These are phyloP conservation scores for Thaumatotibia leucotreta DNA, from an alignment of 1,140 invertebrate species.

Conservation along the genomic window DNA sequence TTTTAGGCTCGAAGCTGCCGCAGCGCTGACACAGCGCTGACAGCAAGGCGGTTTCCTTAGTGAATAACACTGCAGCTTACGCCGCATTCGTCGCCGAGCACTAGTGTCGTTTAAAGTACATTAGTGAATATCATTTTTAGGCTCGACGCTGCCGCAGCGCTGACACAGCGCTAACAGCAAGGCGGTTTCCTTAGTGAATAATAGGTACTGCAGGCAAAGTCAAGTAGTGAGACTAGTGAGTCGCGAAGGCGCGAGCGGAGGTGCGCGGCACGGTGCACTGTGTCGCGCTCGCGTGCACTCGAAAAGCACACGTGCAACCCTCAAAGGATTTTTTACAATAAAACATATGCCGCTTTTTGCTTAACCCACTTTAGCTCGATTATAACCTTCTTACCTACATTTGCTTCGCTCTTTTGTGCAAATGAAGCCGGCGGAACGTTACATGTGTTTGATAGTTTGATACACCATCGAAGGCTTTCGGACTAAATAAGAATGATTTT, in stretches of 20 bases:
- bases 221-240: background rate
- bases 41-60: no score
- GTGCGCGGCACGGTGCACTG: conserved; percentile 47
- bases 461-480: conserved; percentile 6
- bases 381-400: conserved; percentile 76
- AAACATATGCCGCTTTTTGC: conserved; percentile 75
- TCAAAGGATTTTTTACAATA: conserved; percentile 74
- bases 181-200: no score
- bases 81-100: no score
- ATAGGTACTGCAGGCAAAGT: background rate
- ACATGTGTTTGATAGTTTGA: conserved; percentile 34
- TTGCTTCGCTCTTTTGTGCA: conserved; percentile 65
- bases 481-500: background rate
- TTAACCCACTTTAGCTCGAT: conserved; percentile 75
- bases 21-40: no score
- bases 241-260: conserved; percentile 20
- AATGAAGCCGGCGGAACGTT: conserved; percentile 60
- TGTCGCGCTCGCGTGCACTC: conserved; percentile 56
- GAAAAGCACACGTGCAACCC: conserved; percentile 64
- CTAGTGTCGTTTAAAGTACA: no score
- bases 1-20: no score
- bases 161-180: no score
- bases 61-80: no score
- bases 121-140: no score
- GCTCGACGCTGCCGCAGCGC: no score